These are phyloP conservation scores for Clusia tigrina DNA, from an alignment of 2,888 invertebrate species.

Conservation along the genomic window DNA sequence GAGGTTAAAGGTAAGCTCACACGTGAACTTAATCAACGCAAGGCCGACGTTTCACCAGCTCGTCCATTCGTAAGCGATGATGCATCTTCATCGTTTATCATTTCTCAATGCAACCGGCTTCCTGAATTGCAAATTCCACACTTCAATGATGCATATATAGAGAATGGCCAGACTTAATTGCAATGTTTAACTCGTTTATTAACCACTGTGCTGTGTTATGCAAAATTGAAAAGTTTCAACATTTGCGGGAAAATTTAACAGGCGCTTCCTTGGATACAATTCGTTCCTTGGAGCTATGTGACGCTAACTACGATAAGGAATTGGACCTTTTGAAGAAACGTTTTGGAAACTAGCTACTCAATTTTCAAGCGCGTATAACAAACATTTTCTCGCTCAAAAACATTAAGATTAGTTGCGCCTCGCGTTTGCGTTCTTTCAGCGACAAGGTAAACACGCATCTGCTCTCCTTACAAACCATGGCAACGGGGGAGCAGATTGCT, in stretches of 20 bases:
- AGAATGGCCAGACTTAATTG: background rate
- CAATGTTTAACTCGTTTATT: background rate
- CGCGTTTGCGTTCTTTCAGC: no score
- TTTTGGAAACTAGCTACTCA: no score
- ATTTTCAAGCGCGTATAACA: no score
- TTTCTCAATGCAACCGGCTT: background rate
- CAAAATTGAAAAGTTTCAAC: background rate
- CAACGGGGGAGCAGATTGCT: background rate
- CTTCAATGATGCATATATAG: background rate
- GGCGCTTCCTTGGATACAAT: background rate
- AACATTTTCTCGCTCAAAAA: background rate
- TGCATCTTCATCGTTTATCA: background rate
- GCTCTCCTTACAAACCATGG: background rate
- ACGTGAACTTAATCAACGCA: background rate
- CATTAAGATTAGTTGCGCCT: background rate
- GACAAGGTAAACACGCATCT: background rate
- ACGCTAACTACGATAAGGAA: background rate
- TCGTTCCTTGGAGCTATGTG: background rate
- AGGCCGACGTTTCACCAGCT: background rate
- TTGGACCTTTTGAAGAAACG: background rate
- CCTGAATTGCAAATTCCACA: background rate
- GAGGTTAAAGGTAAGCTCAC: background rate
- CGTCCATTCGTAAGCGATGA: background rate
- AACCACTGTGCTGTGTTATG: background rate
- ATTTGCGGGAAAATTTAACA: background rate